A percentile compares a stretch with the other conserved stretches of the same genome.
These are phyloP conservation scores for Halictus rubicundus DNA, from an alignment of 1,140 invertebrate species.

Conservation along the genomic window DNA sequence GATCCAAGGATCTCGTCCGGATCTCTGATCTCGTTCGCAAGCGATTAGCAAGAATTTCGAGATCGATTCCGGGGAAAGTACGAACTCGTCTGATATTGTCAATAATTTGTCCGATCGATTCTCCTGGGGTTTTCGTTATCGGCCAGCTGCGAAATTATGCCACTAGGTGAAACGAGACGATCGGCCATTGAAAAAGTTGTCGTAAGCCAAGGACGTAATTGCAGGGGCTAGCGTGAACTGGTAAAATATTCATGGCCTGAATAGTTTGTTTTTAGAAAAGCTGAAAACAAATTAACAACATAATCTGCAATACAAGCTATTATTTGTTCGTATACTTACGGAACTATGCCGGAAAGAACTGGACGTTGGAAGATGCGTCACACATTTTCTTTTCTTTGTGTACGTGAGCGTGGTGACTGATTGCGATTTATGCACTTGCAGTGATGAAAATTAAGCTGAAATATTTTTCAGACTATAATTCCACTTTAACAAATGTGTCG, in stretches of 20 bases:
- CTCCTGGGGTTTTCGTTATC: not conserved
- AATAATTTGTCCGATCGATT: not conserved
- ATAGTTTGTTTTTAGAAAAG: constrained; percentile 5
- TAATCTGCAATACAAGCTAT: not conserved
- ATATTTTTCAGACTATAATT: too few relatives aligned
- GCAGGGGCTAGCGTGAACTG: not conserved
- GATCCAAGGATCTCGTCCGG: not conserved
- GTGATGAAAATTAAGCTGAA: too few relatives aligned
- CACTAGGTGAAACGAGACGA: constrained; percentile 5
- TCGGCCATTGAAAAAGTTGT: not conserved
- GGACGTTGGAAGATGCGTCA: too few relatives aligned
- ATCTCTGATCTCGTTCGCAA: not conserved
- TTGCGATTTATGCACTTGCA: too few relatives aligned
- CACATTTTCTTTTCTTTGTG: too few relatives aligned
- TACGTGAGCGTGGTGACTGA: too few relatives aligned
- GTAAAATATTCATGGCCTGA: not conserved
- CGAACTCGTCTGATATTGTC: not conserved
- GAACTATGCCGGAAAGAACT: too few relatives aligned
- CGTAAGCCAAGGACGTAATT: not conserved
- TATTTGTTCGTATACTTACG: too few relatives aligned
- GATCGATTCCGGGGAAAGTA: constrained; percentile 34
- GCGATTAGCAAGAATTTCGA: not conserved
- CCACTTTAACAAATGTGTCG: too few relatives aligned
- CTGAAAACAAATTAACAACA: not conserved
- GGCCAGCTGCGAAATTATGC: not conserved